Percentiles rank a stretch among this genome's conserved stretches.
Conservation (phyloP, 37 sponge, comb jelly and placozoan species). For the Cliona cf. orientalis region DNA sequence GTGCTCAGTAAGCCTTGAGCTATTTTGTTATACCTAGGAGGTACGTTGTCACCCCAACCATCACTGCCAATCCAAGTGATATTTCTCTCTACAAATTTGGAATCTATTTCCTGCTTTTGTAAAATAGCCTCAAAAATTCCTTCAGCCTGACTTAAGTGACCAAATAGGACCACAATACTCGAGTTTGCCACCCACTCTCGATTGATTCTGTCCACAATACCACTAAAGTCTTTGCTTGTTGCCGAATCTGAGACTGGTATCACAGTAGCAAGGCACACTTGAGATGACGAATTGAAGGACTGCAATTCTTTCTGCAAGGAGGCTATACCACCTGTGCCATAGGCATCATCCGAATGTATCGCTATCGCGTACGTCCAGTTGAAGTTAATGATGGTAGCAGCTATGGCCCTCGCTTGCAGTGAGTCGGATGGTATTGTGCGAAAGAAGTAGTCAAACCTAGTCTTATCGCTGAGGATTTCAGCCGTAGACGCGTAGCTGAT, state of each 20-base stretch:
- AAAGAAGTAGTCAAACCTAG: slow-evolving; percentile 74
- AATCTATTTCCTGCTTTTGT: not conserved
- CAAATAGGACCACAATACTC: slow-evolving; percentile 60
- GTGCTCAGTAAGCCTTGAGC: slow-evolving; percentile 48
- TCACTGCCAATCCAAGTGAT: slow-evolving; percentile 79
- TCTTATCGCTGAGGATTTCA: slow-evolving; percentile 62
- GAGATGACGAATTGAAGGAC: not conserved
- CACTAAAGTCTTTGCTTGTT: not conserved
- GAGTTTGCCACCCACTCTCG: slow-evolving; percentile 33
- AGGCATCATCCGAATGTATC: slow-evolving; percentile 34
- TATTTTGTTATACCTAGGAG: not conserved
- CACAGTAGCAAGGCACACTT: not conserved
- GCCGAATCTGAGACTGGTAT: not conserved
- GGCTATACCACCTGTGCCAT: slow-evolving; percentile 47
- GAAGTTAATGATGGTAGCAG: slow-evolving; percentile 44
- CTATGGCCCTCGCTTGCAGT: slow-evolving; percentile 77
- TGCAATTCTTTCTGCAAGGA: slow-evolving; percentile 10
- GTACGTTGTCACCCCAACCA: slow-evolving; percentile 65
- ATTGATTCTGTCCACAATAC: not conserved
- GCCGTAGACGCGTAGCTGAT: slow-evolving; percentile 80
- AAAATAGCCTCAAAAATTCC: slow-evolving; percentile 16
- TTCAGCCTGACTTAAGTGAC: slow-evolving; percentile 17
- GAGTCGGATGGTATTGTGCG: slow-evolving; percentile 81
- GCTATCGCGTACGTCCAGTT: slow-evolving; percentile 61
- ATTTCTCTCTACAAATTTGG: not conserved